phyloP scores from a whole-genome alignment of 1,140 invertebrate genomes.

The Solen grandis region DNA sequence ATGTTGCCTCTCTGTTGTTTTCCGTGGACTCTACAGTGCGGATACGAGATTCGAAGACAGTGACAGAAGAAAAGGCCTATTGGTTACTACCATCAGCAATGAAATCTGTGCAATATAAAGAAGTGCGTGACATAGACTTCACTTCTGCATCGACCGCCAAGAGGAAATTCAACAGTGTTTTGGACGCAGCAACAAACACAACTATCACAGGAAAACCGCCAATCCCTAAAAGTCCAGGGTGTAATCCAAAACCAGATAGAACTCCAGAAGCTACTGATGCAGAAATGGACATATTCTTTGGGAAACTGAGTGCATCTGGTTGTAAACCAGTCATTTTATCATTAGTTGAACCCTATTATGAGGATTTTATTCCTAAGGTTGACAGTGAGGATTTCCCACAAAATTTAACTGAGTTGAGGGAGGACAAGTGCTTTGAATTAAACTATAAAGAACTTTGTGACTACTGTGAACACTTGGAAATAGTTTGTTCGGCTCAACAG shows the following conservation, averaged over 20 bases:
- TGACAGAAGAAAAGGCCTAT: background rate
- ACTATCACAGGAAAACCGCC: background rate
- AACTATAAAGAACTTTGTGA: conserved; percentile 19
- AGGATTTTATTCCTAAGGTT: conserved; percentile 33
- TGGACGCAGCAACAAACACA: background rate
- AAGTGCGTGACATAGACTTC: background rate
- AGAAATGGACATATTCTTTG: conserved; percentile 14
- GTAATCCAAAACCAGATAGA: background rate
- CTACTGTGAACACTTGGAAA: conserved; percentile 4
- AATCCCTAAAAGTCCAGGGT: background rate
- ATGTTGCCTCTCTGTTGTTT: no score
- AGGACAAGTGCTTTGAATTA: background rate
- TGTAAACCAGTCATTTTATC: conserved; percentile 34
- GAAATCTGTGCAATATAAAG: background rate
- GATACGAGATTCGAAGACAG: background rate
- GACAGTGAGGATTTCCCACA: conserved; percentile 28
- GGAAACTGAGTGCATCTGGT: background rate
- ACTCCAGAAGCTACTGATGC: conserved; percentile 14
- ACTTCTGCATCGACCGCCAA: background rate
- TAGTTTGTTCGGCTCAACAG: conserved; percentile 10
- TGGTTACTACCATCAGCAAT: background rate
- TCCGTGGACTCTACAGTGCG: background rate
- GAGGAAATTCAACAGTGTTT: background rate
- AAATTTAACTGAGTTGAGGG: conserved; percentile 18
- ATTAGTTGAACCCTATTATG: conserved; percentile 11